phyloP scores from a whole-genome alignment of 2,113 vertebrate genomes.

The Mobula birostris region DNA sequence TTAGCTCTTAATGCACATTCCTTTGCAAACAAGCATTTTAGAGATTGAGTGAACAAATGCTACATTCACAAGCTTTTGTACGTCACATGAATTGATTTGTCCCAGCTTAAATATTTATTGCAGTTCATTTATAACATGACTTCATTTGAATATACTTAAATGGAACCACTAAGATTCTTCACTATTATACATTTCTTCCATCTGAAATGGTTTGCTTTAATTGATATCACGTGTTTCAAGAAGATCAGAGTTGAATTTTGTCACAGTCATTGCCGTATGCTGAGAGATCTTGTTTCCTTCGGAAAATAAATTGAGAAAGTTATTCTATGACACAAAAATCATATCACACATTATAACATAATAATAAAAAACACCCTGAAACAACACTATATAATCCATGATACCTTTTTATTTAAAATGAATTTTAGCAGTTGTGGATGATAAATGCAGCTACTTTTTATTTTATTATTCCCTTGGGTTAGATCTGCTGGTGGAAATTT shows the following conservation, averaged over 20 bases:
- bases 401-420: slow-evolving; percentile 18
- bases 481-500: slow-evolving; percentile 39
- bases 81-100: slow-evolving; percentile 44
- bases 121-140: not conserved
- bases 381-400: not conserved
- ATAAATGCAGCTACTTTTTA: slow-evolving; percentile 46
- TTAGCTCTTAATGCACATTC: not conserved
- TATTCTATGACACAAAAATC: slow-evolving; percentile 5
- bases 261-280: not conserved
- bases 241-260: not conserved
- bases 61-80: slow-evolving; percentile 45
- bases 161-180: not conserved
- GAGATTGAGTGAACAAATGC: slow-evolving; percentile 46
- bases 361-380: not conserved
- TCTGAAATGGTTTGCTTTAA: not conserved
- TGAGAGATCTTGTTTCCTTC: not conserved
- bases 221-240: not conserved
- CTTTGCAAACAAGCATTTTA: slow-evolving; percentile 40
- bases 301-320: not conserved
- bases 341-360: not conserved
- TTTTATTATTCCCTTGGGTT: slow-evolving; percentile 46
- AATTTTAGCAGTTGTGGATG: slow-evolving; percentile 41
- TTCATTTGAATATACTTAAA: slow-evolving; percentile 12
- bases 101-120: no score
- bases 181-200: not conserved